Conservation (phyloP, 53 echinoderm and acorn worm genomes). For the Hippasteria phrygiana region DNA sequence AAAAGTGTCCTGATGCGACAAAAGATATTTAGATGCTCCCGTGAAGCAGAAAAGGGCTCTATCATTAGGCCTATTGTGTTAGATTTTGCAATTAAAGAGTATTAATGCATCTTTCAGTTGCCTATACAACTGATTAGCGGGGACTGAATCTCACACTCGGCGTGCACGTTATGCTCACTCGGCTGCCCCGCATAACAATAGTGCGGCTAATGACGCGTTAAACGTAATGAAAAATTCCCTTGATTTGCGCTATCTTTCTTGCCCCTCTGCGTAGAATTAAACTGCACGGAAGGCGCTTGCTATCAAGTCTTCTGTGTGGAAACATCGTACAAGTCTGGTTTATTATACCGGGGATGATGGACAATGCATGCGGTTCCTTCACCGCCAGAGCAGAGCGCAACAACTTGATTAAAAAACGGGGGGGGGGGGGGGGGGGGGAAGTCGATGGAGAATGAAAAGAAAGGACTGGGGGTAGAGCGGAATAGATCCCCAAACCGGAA, state of each 20-base stretch:
- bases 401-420: slow-evolving; percentile 49
- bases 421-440: not conserved
- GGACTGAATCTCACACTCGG: slow-evolving; percentile 22
- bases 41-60: not conserved
- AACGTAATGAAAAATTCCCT: slow-evolving; percentile 30
- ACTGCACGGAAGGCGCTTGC: not conserved
- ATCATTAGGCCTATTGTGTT: slow-evolving; percentile 32
- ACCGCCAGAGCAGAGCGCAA: not conserved
- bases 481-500: slow-evolving; percentile 20
- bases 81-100: slow-evolving; percentile 57
- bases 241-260: not conserved
- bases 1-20: not conserved
- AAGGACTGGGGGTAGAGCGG: not conserved
- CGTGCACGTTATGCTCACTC: slow-evolving; percentile 19
- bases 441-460: not conserved
- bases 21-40: not conserved
- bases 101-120: slow-evolving; percentile 36
- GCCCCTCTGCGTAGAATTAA: not conserved
- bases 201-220: slow-evolving; percentile 40
- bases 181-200: slow-evolving; percentile 15
- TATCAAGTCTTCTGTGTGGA: no score
- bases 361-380: not conserved
- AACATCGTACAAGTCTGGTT: no score
- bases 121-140: slow-evolving; percentile 23
- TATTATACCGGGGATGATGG: no score